These are phyloP conservation scores for sheep (Ovis aries) DNA, from an alignment of 2,113 vertebrate species.

Conservation along the genomic window ARS-UI_Ramb_v3.0 NC_056056.1:79505501-79506000, in stretches of 20 bases:
- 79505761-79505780: neutral
- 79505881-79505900: neutral
- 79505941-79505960: neutral
- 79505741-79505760: neutral
- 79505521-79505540: neutral
- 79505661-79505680: neutral
- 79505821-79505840: neutral
- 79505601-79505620: neutral
- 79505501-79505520: neutral
- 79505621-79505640: neutral
- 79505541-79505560: neutral
- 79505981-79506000: conserved; percentile 18
- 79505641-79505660: neutral
- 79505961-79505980: neutral
- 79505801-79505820: neutral
- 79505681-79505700: neutral
- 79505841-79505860: neutral
- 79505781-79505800: neutral
- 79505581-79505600: neutral
- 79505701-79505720: neutral
- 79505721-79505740: neutral
- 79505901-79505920: neutral
- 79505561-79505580: neutral
- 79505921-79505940: neutral
- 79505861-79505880: neutral